A percentile compares a stretch with the other conserved stretches of the same genome.
Conservation (phyloP, 2,797 vertebrate genomes). For the Siniperca obscura region DNA sequence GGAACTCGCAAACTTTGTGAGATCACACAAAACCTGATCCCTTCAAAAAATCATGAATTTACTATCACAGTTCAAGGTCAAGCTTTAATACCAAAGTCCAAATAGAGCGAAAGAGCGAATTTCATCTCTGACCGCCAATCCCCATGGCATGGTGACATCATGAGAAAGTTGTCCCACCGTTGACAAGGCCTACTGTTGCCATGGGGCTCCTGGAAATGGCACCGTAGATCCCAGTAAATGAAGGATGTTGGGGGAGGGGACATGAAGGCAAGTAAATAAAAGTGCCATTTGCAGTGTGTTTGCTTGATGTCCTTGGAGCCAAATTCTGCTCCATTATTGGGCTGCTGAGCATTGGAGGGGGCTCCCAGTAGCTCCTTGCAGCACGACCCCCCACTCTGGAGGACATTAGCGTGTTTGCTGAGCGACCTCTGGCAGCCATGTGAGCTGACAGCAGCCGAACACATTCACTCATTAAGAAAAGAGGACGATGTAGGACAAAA, state of each 20-base stretch:
- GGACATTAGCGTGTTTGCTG: conserved; percentile 70
- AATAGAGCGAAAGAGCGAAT: neutral
- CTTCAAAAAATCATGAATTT: neutral
- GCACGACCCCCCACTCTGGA: conserved; percentile 51
- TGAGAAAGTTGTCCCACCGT: conserved; percentile 83
- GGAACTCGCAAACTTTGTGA: neutral
- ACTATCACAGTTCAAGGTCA: conserved; percentile 8
- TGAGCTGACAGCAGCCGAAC: conserved; percentile 69
- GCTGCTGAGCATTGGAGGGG: conserved; percentile 46
- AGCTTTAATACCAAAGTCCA: neutral
- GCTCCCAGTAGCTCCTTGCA: conserved; percentile 38
- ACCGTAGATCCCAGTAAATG: conserved; percentile 75
- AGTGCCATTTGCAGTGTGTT: conserved; percentile 81
- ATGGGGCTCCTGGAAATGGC: conserved; percentile 81
- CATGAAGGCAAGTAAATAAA: conserved; percentile 79
- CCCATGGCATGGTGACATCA: conserved; percentile 81
- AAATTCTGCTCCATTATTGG: conserved; percentile 72
- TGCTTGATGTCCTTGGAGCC: conserved; percentile 75
- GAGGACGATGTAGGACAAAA: conserved; percentile 55
- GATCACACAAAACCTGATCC: neutral
- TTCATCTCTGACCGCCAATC: conserved; percentile 44
- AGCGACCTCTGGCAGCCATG: conserved; percentile 68
- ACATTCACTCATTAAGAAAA: conserved; percentile 72
- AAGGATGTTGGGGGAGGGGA: conserved; percentile 72
- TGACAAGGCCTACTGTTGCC: conserved; percentile 81